Conservation (phyloP, 2,113 vertebrate genomes). For the Phyllopteryx taeniolatus region DNA sequence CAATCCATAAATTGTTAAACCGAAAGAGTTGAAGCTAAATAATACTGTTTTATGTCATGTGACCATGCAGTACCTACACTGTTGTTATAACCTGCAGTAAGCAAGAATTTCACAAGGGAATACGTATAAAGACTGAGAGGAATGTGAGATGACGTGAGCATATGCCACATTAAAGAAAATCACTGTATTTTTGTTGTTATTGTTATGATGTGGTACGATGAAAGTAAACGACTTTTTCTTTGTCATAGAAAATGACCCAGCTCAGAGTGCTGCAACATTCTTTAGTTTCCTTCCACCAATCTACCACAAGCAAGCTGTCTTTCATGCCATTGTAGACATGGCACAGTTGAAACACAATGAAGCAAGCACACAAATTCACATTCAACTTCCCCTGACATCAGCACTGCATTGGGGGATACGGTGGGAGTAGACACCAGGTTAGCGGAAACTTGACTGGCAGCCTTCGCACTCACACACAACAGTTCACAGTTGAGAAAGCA, state of each 20-base stretch:
- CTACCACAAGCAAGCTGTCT: constrained; percentile 41
- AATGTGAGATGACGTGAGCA: constrained; percentile 19
- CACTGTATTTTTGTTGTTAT: constrained; percentile 41
- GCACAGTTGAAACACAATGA: constrained; percentile 55
- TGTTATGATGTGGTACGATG: constrained; percentile 40
- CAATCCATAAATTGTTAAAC: background rate
- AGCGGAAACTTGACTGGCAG: constrained; percentile 22
- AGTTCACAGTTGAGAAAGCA: constrained; percentile 26
- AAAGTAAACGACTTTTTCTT: constrained; percentile 38
- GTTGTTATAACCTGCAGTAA: background rate
- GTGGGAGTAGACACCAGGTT: constrained; percentile 34
- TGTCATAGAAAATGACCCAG: constrained; percentile 29
- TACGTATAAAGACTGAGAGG: constrained; percentile 33
- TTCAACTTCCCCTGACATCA: constrained; percentile 54
- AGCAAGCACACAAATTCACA: constrained; percentile 23
- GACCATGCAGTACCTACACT: background rate
- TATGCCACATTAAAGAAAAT: constrained; percentile 17
- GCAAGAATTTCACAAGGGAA: constrained; percentile 5
- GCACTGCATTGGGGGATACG: constrained; percentile 26
- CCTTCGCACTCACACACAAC: constrained; percentile 11
- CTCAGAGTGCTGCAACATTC: constrained; percentile 42
- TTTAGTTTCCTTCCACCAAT: constrained; percentile 47
- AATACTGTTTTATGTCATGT: background rate
- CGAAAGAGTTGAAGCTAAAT: background rate
- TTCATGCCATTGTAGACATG: constrained; percentile 60